Evolutionary conservation across 1,140 invertebrate genomes (phyloP), one percentile per base, ranked within the genome.

Genomic region (Microvelia longipes): DNA sequence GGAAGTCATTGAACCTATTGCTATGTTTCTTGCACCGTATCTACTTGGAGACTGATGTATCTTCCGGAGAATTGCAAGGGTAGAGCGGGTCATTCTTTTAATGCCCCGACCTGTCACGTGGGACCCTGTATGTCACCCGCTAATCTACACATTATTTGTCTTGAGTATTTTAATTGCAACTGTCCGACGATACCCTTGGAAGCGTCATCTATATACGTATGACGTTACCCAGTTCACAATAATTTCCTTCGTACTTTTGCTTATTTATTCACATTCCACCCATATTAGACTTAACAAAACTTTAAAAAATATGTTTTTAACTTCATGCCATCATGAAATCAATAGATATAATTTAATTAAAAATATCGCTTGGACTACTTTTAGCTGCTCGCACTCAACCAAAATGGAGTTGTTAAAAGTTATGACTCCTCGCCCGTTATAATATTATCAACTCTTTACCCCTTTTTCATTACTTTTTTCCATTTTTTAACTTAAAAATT

Each of bases 1-100:
- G 67, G 30, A 73, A 80, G 81, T 81, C 80, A 81, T 79, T 82
- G 81, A 81, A 81, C 81, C 75, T 75, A 75, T n/a, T n/a, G n/a
- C 73, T 73, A 74, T 77, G 74, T 70, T 75, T 72, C 72, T 71
- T 70, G 76, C 74, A 73, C 73, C 74, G 71, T 11, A 50, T 50
- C 76, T 74, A 71, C 70, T 72, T 75, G 71, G 74, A 73, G 73
- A 76, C 75, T 73, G 73, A 71, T 74, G 50, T n/a, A 62, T 69
- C 70, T 71, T 70, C 69, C 71, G 67, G 70, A 71, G 70, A 68
- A 67, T 70, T 68, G 73, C 74, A 73, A n/a, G 73, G 73, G 74
- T 77, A 74, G 75, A 75, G 74, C 77, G 68, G 73, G 68, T 63
- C 67, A 69, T 70, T 72, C 73, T 73, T 74, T 76, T 76, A 74